phyloP scores from a whole-genome alignment of 1,140 invertebrate species.

The Diorhabda carinulata region DNA sequence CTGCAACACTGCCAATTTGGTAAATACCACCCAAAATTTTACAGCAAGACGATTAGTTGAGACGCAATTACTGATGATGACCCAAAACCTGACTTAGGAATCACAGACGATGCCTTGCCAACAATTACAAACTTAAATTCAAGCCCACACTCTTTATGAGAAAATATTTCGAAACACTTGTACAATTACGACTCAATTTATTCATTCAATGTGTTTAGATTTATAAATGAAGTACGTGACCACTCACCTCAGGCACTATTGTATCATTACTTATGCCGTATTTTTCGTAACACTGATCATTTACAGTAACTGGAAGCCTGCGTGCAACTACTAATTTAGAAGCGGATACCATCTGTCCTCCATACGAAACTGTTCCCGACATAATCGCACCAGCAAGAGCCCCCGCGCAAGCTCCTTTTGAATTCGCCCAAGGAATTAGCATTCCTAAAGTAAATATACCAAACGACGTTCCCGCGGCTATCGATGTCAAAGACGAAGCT shows the following conservation, averaged over 20 bases:
- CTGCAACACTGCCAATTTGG: no score
- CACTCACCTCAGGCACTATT: slow-evolving; percentile 9
- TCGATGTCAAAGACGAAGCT: slow-evolving; percentile 73
- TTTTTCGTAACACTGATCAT: slow-evolving; percentile 40
- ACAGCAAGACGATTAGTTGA: no score
- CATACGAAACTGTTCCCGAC: slow-evolving; percentile 56
- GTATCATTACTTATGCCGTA: slow-evolving; percentile 27
- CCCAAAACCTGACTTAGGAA: no score
- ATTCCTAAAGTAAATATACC: slow-evolving; percentile 84
- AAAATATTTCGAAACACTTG: no score
- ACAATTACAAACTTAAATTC: no score
- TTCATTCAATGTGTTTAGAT: no score
- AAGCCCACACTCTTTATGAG: no score
- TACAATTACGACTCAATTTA: no score
- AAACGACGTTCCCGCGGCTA: slow-evolving; percentile 78
- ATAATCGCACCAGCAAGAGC: slow-evolving; percentile 55
- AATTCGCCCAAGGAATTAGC: slow-evolving; percentile 77
- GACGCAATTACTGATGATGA: no score
- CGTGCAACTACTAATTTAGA: slow-evolving; percentile 47
- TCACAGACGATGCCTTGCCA: no score
- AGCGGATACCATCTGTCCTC: slow-evolving; percentile 51
- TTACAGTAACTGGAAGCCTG: slow-evolving; percentile 46
- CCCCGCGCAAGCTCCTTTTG: slow-evolving; percentile 58
- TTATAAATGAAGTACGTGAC: not conserved
- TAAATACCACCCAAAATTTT: no score